These are phyloP conservation scores for Gallinago media DNA, from an alignment of 2,113 vertebrate genomes.

Conservation along the genomic window DNA sequence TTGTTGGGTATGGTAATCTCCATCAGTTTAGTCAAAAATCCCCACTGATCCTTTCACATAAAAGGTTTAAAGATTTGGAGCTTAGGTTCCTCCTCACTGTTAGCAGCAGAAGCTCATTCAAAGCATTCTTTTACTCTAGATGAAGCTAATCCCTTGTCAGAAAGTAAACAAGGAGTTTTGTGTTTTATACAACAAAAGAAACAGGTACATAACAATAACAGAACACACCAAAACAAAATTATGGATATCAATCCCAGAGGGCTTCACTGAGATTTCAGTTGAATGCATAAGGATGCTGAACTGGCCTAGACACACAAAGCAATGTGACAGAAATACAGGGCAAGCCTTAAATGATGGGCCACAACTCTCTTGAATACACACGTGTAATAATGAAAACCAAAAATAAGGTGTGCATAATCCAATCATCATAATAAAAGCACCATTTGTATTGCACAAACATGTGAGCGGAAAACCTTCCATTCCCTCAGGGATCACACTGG, in stretches of 20 bases:
- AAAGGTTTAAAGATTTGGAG: constrained; percentile 41
- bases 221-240: background rate
- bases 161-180: background rate
- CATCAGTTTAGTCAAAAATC: constrained; percentile 24
- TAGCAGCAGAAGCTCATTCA: constrained; percentile 5
- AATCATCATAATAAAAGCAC: background rate
- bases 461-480: background rate
- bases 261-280: background rate
- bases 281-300: background rate
- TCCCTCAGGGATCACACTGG: background rate
- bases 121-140: background rate
- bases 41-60: constrained; percentile 19
- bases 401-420: background rate
- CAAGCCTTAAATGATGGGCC: background rate
- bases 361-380: background rate
- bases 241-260: background rate
- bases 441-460: background rate
- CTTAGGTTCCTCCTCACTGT: background rate
- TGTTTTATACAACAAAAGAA: background rate
- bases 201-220: background rate
- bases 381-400: background rate
- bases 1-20: background rate
- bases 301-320: background rate
- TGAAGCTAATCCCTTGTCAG: constrained; percentile 10
- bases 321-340: background rate